Base-by-base conservation (phyloP, 2,888 invertebrate genomes). In the Pachymerium ferrugineum region DNA sequence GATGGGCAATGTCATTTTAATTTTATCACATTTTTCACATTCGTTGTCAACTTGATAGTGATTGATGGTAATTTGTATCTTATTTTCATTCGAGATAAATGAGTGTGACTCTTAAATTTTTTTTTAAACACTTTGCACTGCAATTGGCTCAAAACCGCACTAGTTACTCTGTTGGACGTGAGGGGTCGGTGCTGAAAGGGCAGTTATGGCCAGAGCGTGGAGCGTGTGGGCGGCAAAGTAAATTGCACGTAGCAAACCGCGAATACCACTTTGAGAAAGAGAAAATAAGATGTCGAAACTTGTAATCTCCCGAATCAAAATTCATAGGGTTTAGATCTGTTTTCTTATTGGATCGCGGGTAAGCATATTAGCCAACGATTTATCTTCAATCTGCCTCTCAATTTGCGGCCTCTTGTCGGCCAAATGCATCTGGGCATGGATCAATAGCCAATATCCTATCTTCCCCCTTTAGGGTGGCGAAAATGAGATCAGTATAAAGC, bases 151-250 rank as follows among this genome's bases (percentile, higher is more conserved):
- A 22, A 62, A 62, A 62, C 62, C 62, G 28, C 62, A 28, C 62
- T 28, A 62, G 62, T 62, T 62, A 62, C 28, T 62, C 62, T 62
- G 14, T 22, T 12, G 62, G 62, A 28, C 62, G 28, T 14, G 25
- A 28, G 10, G 6, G 38, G 62, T 62, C 62, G 62, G 62, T 28
- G 62, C 25, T 62, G 62, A 62, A 62, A 62, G 62, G 62, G 62
- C 62, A 62, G 62, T 62, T 28, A 62, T 28, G 28, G 25, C 62
- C 25, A 62, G 62, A 62, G 25, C 10, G 28, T 28, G 6, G n/a
- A 28, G 62, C 62, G 62, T 25, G 25, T 28, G 28, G 25, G 25
- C 62, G 62, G n/a, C n/a, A n/a, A 25, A 62, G 12, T 62, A 62
- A 62, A 62, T 22, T 25, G 28, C 62, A 62, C 62, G 62, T 3